These are phyloP conservation scores for Nanorana parkeri DNA, from an alignment of 2,113 vertebrate species.

Conservation along the genomic window DNA sequence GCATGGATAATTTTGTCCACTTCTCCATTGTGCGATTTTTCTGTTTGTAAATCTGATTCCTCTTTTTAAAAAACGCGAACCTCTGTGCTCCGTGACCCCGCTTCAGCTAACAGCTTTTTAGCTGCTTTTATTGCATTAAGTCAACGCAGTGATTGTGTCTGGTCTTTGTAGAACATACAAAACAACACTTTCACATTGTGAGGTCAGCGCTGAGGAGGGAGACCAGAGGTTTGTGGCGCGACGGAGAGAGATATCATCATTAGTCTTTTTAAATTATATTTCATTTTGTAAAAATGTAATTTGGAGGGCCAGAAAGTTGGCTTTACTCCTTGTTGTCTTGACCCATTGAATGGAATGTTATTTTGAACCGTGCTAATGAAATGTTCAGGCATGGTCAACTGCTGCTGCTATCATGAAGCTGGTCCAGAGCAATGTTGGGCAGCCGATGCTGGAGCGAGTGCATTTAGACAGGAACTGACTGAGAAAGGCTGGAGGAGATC, in stretches of 20 bases:
- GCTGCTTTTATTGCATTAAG: conserved; percentile 60
- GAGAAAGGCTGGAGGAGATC: too few relatives aligned
- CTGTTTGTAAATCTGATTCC: conserved; percentile 74
- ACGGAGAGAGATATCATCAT: conserved; percentile 48
- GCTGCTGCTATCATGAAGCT: too few relatives aligned
- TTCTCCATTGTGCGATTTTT: conserved; percentile 71
- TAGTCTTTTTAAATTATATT: conserved; percentile 56
- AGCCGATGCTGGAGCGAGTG: too few relatives aligned
- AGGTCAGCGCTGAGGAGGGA: conserved; percentile 49
- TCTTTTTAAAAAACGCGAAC: conserved; percentile 49
- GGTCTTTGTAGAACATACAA: conserved; percentile 52
- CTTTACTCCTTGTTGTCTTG: neutral
- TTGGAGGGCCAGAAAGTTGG: conserved; percentile 10
- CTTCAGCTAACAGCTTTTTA: conserved; percentile 61
- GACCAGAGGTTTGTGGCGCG: conserved; percentile 24
- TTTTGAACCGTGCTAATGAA: neutral
- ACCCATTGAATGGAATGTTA: neutral
- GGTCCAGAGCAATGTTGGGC: too few relatives aligned
- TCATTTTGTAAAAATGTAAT: conserved; percentile 51
- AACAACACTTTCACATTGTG: conserved; percentile 30
- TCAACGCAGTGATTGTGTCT: conserved; percentile 6
- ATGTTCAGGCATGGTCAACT: too few relatives aligned
- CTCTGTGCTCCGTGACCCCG: conserved; percentile 63
- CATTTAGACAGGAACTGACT: too few relatives aligned
- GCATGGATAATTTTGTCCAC: conserved; percentile 77